These are phyloP conservation scores for Conus canariensis DNA, from an alignment of 2,888 invertebrate species.

Conservation along the genomic window DNA sequence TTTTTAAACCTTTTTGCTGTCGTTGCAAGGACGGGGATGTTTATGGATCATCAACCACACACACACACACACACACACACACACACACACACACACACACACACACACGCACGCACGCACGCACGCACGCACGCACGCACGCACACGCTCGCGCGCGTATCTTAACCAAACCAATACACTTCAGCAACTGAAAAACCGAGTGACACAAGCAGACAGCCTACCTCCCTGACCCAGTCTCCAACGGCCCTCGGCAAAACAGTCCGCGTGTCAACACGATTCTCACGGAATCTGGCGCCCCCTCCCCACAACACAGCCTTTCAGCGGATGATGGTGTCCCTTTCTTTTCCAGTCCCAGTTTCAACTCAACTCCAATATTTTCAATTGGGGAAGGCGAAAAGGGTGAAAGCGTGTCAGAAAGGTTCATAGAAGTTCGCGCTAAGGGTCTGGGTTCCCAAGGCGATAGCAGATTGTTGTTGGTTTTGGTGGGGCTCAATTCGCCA, in stretches of 20 bases:
- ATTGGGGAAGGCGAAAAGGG: background rate
- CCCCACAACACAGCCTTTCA: background rate
- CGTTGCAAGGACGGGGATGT: too few species aligned
- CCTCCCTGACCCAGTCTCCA: background rate
- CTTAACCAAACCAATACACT: too few species aligned
- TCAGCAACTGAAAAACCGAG: too few species aligned
- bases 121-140: too few species aligned
- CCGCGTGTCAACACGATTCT: too few species aligned
- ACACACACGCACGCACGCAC: too few species aligned
- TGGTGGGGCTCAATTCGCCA: background rate
- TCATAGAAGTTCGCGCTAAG: background rate
- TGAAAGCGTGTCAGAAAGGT: background rate
- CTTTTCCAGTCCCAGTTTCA: background rate
- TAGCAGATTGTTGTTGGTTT: conserved; percentile 4
- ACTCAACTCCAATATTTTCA: conserved; percentile 11
- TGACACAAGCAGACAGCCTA: background rate
- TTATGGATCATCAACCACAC: too few species aligned
- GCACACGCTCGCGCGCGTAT: too few species aligned
- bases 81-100: too few species aligned
- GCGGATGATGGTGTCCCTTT: background rate
- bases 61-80: too few species aligned
- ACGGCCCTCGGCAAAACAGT: background rate
- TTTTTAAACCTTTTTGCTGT: too few species aligned
- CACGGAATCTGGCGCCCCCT: background rate
- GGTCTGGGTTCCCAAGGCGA: background rate